Evolutionary conservation across 2,113 vertebrate genomes (phyloP).

Genomic region (Macrotis lagotis): DNA sequence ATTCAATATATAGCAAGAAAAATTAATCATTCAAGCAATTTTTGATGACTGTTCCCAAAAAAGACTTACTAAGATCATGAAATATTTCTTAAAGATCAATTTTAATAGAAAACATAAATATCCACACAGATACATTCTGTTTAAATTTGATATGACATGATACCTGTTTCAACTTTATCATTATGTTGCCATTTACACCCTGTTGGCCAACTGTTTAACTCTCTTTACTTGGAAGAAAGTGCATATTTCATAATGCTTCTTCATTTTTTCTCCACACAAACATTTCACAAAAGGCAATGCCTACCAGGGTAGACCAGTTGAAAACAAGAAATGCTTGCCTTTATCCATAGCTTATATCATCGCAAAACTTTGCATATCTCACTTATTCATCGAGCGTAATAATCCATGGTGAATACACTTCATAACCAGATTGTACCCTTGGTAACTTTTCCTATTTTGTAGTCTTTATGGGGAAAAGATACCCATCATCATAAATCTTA

Average conservation of each 20-base stretch:
- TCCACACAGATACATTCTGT: neutral
- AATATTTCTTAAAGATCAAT: neutral
- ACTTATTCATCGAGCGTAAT: slow-evolving; percentile 47
- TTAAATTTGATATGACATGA: neutral
- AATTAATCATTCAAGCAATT: neutral
- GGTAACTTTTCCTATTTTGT: slow-evolving; percentile 82
- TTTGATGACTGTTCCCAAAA: neutral
- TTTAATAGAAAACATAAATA: neutral
- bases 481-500: slow-evolving; percentile 84
- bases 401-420: slow-evolving; percentile 56
- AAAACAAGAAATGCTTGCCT: slow-evolving; percentile 56
- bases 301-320: slow-evolving; percentile 40
- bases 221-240: slow-evolving; percentile 46
- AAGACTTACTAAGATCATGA: neutral
- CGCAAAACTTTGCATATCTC: slow-evolving; percentile 31
- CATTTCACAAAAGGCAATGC: slow-evolving; percentile 16
- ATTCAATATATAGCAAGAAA: too few relatives aligned
- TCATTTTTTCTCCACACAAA: slow-evolving; percentile 27
- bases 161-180: neutral
- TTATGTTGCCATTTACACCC: neutral
- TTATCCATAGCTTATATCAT: slow-evolving; percentile 10
- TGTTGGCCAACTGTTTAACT: slow-evolving; percentile 2
- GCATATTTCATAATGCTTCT: slow-evolving; percentile 21
- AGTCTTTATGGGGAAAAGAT: slow-evolving; percentile 81
- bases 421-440: slow-evolving; percentile 75